These are phyloP conservation scores for Morone saxatilis DNA, from an alignment of 2,113 vertebrate genomes.

Conservation along the genomic window DNA sequence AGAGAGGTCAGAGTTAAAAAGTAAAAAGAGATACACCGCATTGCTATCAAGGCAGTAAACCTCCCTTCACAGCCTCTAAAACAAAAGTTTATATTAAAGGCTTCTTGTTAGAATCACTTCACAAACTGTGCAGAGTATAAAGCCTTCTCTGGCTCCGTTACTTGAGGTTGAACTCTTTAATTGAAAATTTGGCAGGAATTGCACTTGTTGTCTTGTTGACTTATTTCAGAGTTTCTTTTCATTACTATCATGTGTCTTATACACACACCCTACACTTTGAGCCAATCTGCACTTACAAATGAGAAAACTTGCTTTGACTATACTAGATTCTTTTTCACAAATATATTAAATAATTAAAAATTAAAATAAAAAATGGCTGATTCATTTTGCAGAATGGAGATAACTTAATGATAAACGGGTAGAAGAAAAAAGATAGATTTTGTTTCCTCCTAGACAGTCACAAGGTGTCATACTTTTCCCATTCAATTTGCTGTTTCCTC, in stretches of 20 bases:
- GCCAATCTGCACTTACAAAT: background rate
- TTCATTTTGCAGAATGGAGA: background rate
- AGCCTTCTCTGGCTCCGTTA: constrained; percentile 9
- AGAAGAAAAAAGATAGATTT: background rate
- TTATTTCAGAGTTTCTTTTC: constrained; percentile 13
- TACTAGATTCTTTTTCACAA: background rate
- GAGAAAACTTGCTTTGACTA: background rate
- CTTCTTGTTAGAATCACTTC: constrained; percentile 2
- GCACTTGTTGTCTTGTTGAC: constrained; percentile 14
- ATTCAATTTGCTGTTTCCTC: constrained; percentile 31
- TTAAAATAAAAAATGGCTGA: background rate
- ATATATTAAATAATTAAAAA: background rate
- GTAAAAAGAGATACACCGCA: background rate
- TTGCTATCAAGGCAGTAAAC: constrained; percentile 6
- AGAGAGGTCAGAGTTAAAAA: background rate
- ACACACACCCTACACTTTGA: constrained; percentile 5
- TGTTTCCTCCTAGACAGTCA: constrained; percentile 4
- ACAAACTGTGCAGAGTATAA: background rate
- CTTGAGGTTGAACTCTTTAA: background rate
- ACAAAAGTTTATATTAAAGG: constrained; percentile 3
- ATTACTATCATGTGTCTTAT: background rate
- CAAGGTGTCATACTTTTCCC: constrained; percentile 31
- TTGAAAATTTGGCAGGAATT: constrained; percentile 18
- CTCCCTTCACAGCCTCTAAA: constrained; percentile 13
- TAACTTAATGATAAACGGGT: background rate